Evolutionary conservation across 2,113 vertebrate genomes (phyloP), one percentile per base, ranked within the genome.

Genomic region (Ailuropoda melanoleuca): DNA sequence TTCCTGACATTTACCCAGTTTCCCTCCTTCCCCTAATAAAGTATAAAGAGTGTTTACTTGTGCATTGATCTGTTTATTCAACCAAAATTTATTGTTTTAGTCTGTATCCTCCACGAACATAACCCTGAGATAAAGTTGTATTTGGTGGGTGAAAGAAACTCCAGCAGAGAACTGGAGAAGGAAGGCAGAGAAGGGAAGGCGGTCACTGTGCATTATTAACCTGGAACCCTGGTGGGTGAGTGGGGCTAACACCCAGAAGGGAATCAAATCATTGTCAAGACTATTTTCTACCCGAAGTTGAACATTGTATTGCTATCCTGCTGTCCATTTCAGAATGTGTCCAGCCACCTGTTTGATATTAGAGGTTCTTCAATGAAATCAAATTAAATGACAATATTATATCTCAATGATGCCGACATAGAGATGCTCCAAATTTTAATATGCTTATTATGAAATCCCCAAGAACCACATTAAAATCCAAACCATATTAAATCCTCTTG

Each of bases 151-250:
- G 8, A 37, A 46, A 15, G 7, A 75, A 53, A 56, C 18, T 34
- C 31, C 14, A 81, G 23, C 4, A 39, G 48, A 4, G 2, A 21
- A 9, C 1, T 66, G 6, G 23, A 70, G 6, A 68, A 70, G 48
- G 26, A 12, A 77, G 24, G 39, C 11, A 58, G 43, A 72, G 46
- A 34, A 34, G 26, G 26, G 21, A 23, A 60, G 10, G 11, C 1
- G 13, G 14, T 8, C 12, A 37, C 0, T 1, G 0, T 34, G 6
- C 7, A 24, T 23, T 10, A 14, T 37, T 31, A 8, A 3, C 39
- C 18, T 46, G 55, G 13, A 75, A 6, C 7, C 56, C 55, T 24
- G 12, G n/a, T 34, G n/a, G 4, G 43, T 5, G 58, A 9, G 29
- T 6, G 9, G 11, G 3, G 3, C 4, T 37, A 17, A 31, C 43